phyloP scores from a whole-genome alignment of 2,888 invertebrate species.

The Epinotia demarniana region DNA sequence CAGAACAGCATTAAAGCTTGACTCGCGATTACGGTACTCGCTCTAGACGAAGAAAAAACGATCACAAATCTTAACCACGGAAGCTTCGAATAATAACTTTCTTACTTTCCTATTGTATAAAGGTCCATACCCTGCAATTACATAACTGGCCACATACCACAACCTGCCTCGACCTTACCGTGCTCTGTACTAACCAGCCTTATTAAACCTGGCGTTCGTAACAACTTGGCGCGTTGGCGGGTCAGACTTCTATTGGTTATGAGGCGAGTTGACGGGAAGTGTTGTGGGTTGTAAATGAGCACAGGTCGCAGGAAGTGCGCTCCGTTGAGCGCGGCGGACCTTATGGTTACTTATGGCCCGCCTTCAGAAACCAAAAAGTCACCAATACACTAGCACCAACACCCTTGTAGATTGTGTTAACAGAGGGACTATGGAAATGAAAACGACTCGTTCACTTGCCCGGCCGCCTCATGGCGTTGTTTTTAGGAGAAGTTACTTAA shows the following conservation, averaged over 20 bases:
- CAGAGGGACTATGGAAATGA: background rate
- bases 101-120: slow-evolving; percentile 10
- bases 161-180: background rate
- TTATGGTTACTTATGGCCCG: slow-evolving; percentile 52
- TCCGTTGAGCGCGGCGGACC: slow-evolving; percentile 65
- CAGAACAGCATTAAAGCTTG: no score
- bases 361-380: slow-evolving; percentile 11
- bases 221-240: background rate
- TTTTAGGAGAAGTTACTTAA: no score
- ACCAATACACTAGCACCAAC: background rate
- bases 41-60: background rate
- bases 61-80: slow-evolving; percentile 8
- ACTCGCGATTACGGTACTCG: no score
- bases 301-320: slow-evolving; percentile 66
- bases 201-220: background rate
- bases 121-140: slow-evolving; percentile 17
- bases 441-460: no score
- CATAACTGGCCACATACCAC: slow-evolving; percentile 15
- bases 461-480: no score
- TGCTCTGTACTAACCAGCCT: background rate
- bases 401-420: background rate
- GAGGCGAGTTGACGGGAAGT: background rate
- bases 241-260: background rate
- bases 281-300: background rate
- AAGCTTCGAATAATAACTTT: slow-evolving; percentile 12